Conservation (phyloP, 2,888 invertebrate genomes). For the Auanema freiburgensis region DNA sequence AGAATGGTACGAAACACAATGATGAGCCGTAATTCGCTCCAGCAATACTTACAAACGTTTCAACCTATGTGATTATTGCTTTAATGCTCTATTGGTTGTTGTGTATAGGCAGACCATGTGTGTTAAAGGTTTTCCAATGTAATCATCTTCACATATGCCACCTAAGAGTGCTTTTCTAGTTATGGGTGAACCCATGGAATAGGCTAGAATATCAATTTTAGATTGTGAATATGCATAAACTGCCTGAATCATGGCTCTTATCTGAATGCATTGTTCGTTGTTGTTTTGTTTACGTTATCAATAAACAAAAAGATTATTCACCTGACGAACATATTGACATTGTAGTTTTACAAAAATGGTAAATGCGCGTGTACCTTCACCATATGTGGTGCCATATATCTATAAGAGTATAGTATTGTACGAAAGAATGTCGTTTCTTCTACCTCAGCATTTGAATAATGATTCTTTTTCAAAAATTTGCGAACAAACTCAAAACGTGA, state of each 20-base stretch:
- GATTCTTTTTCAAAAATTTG: conserved; percentile 7
- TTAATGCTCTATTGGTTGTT: no score
- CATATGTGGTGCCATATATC: conserved; percentile 19
- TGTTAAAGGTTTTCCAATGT: conserved; percentile 21
- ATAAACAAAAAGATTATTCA: background rate
- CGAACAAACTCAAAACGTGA: conserved; percentile 17
- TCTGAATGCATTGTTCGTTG: no score
- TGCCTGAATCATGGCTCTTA: conserved; percentile 32
- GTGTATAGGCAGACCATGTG: conserved; percentile 13
- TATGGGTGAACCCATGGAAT: conserved; percentile 43
- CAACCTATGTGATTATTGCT: conserved; percentile 17
- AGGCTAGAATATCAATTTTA: conserved; percentile 34
- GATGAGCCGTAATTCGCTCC: conserved; percentile 53
- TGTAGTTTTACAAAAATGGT: conserved; percentile 16
- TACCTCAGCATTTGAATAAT: conserved; percentile 15
- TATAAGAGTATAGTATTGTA: background rate
- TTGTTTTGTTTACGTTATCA: no score
- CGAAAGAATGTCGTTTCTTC: background rate
- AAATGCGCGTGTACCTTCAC: conserved; percentile 11
- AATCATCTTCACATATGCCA: conserved; percentile 19
- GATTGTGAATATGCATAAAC: conserved; percentile 38
- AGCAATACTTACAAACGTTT: conserved; percentile 49
- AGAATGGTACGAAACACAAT: conserved; percentile 51
- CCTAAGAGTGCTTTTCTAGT: conserved; percentile 31
- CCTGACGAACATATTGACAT: conserved; percentile 21